phyloP scores from a whole-genome alignment of 1,140 invertebrate species.

The Drepana arcuata region DNA sequence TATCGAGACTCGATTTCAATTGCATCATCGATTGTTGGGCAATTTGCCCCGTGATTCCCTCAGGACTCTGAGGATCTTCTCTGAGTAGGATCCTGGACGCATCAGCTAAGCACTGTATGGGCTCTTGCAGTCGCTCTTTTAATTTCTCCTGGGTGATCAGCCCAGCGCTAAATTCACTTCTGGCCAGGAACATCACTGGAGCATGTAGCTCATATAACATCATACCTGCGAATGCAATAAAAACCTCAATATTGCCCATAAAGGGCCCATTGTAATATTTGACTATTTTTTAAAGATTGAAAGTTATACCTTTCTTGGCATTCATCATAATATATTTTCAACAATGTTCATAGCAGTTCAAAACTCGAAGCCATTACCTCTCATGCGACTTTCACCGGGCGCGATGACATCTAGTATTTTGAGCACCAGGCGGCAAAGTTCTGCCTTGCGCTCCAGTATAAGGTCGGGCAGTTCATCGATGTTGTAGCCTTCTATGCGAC shows the following conservation, averaged over 20 bases:
- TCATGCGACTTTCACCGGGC: constrained; percentile 81
- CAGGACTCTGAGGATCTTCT: constrained; percentile 78
- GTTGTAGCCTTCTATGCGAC: constrained; percentile 79
- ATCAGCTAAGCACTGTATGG: constrained; percentile 73
- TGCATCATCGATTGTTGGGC: constrained; percentile 76
- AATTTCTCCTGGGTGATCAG: constrained; percentile 75
- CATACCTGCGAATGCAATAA: constrained; percentile 76
- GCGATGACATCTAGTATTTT: constrained; percentile 80
- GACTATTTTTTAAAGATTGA: no score
- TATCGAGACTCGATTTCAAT: constrained; percentile 76
- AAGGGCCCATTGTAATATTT: no score
- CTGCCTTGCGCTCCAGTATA: constrained; percentile 81
- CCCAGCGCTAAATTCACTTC: constrained; percentile 74
- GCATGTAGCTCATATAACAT: constrained; percentile 85
- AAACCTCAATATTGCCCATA: no score
- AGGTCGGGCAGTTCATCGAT: constrained; percentile 81
- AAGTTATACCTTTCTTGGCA: no score
- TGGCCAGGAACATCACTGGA: constrained; percentile 79
- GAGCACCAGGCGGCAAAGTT: constrained; percentile 79
- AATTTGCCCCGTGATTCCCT: constrained; percentile 78
- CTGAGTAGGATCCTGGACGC: constrained; percentile 76
- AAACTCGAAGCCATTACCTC: no score
- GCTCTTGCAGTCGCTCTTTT: constrained; percentile 77
- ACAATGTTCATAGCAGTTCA: no score
- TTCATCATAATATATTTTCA: no score